Percentiles rank a stretch among this genome's conserved stretches.
Conservation (phyloP, 2,797 vertebrate genomes). For the Bufotes viridis region DNA sequence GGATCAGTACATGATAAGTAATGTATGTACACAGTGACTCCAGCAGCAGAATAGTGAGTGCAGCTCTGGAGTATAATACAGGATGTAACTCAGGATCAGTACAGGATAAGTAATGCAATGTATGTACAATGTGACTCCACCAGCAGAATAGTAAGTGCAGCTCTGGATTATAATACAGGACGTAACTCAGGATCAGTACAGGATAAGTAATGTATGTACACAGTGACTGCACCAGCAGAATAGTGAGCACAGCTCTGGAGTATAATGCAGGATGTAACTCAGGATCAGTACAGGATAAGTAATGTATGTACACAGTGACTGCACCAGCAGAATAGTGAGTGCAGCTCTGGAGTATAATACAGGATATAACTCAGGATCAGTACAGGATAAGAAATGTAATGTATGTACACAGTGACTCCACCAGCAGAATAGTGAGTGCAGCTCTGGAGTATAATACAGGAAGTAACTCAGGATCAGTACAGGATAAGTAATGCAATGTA, state of each 20-base stretch:
- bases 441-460: background rate
- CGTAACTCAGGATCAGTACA: background rate
- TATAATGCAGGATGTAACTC: conserved; percentile 1
- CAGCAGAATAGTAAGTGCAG: too few relatives aligned
- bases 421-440: background rate
- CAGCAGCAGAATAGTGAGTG: too few relatives aligned
- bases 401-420: too few relatives aligned
- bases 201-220: background rate
- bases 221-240: background rate
- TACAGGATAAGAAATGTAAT: background rate
- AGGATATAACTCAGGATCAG: background rate
- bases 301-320: conserved; percentile 8
- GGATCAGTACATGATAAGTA: background rate
- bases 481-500: conserved; percentile 12
- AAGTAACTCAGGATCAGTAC: background rate
- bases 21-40: too few relatives aligned
- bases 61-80: too few relatives aligned
- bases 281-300: conserved; percentile 10
- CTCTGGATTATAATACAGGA: too few relatives aligned
- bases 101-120: too few relatives aligned
- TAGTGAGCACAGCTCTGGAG: background rate
- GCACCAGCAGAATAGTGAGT: conserved; percentile 1
- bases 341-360: background rate
- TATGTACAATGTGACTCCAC: too few relatives aligned
- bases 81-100: background rate